Evolutionary conservation across 2,888 invertebrate genomes (phyloP), one percentile per base, ranked within the genome.

Genomic region (Penaeus monodon): DNA sequence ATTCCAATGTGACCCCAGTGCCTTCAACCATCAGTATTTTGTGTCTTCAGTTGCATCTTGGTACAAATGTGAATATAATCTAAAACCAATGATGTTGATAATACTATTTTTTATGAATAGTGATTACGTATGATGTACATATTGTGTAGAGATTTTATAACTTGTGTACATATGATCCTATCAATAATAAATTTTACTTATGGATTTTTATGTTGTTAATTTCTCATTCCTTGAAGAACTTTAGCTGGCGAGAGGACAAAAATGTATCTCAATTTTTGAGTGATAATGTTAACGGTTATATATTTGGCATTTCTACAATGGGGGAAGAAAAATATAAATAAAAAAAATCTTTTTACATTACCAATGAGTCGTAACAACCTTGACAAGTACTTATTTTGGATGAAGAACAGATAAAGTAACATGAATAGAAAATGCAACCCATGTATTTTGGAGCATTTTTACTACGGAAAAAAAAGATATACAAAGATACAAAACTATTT

Each of bases 31-130:
- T 57, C 24, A 64, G 63, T 63, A 57, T 29, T 83, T 83, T 63
- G 70, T 70, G 29, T 70, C 70, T 70, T 70, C 70, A 70, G 70
- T 57, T 79, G 79, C 85, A 79, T 85, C 79, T 79, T 80, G 79
- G 73, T 85, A 85, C 85, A 85, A 85, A 85, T 80, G 79, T 85
- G 79, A 79, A 79, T 85, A 84, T 44, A 44, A 57, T 85, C 79
- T 73, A 38, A 85, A 85, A 79, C 80, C 85, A 85, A 80, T 84
- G 84, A 84, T 78, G 85, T 70, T 85, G 78, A 79, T 85, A 85
- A 79, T 70, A 57, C 27, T 80, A 79, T 79, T 85, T 57, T 82
- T 85, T 85, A 79, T 79, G 73, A 63, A 68, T 73, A 82, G 27
- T 70, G 12, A 63, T 33, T 73, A 49, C 65, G 66, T 57, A 57